A percentile compares a stretch with the other conserved stretches of the same genome.
Evolutionary conservation across 2,888 invertebrate genomes (phyloP).

Genomic region (Sepioteuthis lessoniana): DNA sequence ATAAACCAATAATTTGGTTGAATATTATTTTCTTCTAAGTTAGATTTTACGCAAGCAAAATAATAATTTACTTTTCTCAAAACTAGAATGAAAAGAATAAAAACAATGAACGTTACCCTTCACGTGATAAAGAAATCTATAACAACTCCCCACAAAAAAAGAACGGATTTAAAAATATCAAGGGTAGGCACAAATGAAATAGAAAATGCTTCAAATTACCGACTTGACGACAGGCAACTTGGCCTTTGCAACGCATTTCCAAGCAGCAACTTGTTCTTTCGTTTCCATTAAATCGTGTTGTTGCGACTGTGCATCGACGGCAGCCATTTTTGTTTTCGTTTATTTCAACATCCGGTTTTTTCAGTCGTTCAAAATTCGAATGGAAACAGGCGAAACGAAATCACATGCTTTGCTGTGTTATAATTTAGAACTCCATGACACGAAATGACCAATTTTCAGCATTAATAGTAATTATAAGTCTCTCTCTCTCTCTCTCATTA

Average conservation of each 20-base stretch:
- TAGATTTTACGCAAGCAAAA: too few species aligned
- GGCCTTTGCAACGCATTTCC: not conserved
- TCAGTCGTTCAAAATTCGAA: not conserved
- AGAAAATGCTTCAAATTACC: not conserved
- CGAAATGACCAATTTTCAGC: not conserved
- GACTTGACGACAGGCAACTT: constrained; percentile 4
- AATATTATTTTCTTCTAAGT: too few species aligned
- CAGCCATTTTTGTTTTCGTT: not conserved
- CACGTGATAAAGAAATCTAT: not conserved
- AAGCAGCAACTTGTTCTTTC: not conserved
- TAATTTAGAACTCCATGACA: not conserved
- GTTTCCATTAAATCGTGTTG: not conserved
- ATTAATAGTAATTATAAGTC: too few species aligned
- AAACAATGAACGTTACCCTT: too few species aligned
- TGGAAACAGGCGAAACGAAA: not conserved
- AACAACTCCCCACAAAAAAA: not conserved
- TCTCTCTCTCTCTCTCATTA: too few species aligned
- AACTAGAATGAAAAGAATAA: too few species aligned
- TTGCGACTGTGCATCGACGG: not conserved
- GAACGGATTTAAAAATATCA: not conserved
- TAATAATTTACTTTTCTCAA: too few species aligned
- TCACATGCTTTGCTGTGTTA: not conserved
- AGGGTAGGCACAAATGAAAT: not conserved
- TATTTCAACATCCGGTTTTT: not conserved
- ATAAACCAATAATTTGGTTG: too few species aligned